Evolutionary conservation across 1,140 invertebrate species (phyloP).

Genomic region (Rhopalosiphum maidis): DNA sequence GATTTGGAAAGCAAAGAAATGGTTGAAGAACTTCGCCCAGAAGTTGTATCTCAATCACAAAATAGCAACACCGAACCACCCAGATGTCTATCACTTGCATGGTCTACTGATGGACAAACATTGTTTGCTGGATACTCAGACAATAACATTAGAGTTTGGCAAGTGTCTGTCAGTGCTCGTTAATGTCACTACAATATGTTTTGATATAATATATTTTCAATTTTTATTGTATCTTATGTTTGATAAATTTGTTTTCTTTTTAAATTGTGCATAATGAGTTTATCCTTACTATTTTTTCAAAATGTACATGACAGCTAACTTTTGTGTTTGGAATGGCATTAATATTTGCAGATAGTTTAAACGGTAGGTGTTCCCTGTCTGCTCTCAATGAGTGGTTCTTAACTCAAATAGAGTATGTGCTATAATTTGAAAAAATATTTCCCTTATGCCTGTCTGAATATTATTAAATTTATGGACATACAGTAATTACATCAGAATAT

Average conservation of each 20-base stretch:
- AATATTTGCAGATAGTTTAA: too few relatives aligned
- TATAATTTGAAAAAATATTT: neutral
- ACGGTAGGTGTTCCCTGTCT: too few relatives aligned
- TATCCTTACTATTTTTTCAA: neutral
- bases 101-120: conserved; percentile 99
- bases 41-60: conserved; percentile 76
- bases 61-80: conserved; percentile 87
- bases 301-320: neutral
- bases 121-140: conserved; percentile 99
- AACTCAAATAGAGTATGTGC: too few relatives aligned
- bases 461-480: neutral
- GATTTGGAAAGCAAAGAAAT: conserved; percentile 99
- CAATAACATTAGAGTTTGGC: conserved; percentile 98
- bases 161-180: conserved; percentile 84
- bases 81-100: conserved; percentile 96
- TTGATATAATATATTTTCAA: conserved; percentile 37
- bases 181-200: conserved; percentile 63
- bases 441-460: neutral
- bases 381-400: too few relatives aligned
- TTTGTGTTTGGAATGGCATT: too few relatives aligned
- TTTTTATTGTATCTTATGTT: conserved; percentile 46
- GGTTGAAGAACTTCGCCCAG: conserved; percentile 96
- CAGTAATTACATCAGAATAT: neutral
- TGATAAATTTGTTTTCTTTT: conserved; percentile 9
- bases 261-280: neutral